phyloP scores from a whole-genome alignment of 2,888 invertebrate species.

The Itoplectis maculator region DNA sequence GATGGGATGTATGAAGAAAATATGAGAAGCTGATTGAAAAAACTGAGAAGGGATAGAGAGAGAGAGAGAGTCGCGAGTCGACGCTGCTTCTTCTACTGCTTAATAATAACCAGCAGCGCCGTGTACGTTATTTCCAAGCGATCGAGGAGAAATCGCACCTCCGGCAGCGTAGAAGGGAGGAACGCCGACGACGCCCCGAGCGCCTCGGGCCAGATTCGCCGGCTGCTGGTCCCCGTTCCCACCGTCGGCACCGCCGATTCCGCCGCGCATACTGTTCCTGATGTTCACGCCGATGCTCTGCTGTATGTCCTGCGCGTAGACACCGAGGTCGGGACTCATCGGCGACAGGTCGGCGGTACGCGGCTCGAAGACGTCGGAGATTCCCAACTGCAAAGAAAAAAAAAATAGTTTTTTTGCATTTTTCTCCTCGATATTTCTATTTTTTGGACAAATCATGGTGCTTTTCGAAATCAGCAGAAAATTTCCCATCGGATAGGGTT shows the following conservation, averaged over 20 bases:
- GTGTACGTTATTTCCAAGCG: slow-evolving; percentile 23
- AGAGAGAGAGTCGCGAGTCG: slow-evolving; percentile 39
- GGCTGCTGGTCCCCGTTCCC: slow-evolving; percentile 38
- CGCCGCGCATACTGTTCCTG: slow-evolving; percentile 89
- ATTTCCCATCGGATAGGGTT: no score
- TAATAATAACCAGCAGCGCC: slow-evolving; percentile 47
- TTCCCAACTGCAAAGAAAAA: slow-evolving; percentile 88
- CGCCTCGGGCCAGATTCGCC: slow-evolving; percentile 35
- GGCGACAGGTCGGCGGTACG: slow-evolving; percentile 91
- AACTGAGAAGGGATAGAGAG: neutral
- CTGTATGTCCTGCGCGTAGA: slow-evolving; percentile 93
- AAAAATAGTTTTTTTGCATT: neutral
- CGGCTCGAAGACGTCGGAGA: slow-evolving; percentile 92
- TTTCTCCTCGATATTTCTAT: neutral
- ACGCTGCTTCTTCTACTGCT: neutral
- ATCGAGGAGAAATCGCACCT: slow-evolving; percentile 53
- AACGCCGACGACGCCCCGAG: slow-evolving; percentile 38
- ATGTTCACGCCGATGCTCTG: slow-evolving; percentile 94
- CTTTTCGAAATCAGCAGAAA: no score
- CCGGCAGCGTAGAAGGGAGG: slow-evolving; percentile 54
- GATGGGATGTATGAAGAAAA: neutral
- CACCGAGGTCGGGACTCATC: slow-evolving; percentile 91
- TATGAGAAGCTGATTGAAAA: neutral
- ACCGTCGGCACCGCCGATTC: slow-evolving; percentile 80
- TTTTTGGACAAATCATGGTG: no score